A percentile compares a stretch with the other conserved stretches of the same genome.
Conservation (phyloP, 2,888 invertebrate genomes). For the Drosophila gaucha region DNA sequence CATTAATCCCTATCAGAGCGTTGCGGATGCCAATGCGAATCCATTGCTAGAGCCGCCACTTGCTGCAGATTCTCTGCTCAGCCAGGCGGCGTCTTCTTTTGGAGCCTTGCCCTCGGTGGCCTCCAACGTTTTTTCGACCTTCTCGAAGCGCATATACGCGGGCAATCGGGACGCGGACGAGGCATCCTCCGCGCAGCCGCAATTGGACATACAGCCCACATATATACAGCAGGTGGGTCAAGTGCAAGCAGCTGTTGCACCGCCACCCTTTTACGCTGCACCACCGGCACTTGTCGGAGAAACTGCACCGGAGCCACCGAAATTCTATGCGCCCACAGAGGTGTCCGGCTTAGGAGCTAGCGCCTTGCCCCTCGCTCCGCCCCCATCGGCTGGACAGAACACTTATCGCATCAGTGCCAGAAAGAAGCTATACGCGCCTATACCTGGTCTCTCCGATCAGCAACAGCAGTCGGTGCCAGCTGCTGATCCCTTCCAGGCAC, state of each 20-base stretch:
- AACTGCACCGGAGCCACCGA: slow-evolving; percentile 76
- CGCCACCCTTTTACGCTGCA: slow-evolving; percentile 67
- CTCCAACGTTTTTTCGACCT: slow-evolving; percentile 88
- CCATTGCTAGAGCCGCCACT: slow-evolving; percentile 66
- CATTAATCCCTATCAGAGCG: slow-evolving; percentile 29
- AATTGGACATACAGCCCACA: slow-evolving; percentile 80
- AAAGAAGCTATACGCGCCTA: slow-evolving; percentile 91
- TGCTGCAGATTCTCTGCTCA: slow-evolving; percentile 75
- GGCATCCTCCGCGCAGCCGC: slow-evolving; percentile 39
- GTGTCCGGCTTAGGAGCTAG: slow-evolving; percentile 52
- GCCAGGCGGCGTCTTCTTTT: slow-evolving; percentile 83
- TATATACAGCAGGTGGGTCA: slow-evolving; percentile 66
- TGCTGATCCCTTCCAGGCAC: slow-evolving; percentile 46
- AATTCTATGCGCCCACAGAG: slow-evolving; percentile 82
- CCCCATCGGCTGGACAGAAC: slow-evolving; percentile 75
- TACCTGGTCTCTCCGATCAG: slow-evolving; percentile 88
- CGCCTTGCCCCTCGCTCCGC: slow-evolving; percentile 28
- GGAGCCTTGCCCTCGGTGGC: slow-evolving; percentile 87
- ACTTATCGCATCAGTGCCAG: slow-evolving; percentile 89
- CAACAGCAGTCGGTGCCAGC: slow-evolving; percentile 19
- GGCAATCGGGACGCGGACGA: slow-evolving; percentile 62
- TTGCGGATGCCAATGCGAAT: slow-evolving; percentile 75
- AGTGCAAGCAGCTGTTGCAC: slow-evolving; percentile 18
- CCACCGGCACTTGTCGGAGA: slow-evolving; percentile 44
- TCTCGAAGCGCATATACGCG: slow-evolving; percentile 83